Conservation (phyloP, 2,797 vertebrate genomes). For the Clarias laeviceps region DNA sequence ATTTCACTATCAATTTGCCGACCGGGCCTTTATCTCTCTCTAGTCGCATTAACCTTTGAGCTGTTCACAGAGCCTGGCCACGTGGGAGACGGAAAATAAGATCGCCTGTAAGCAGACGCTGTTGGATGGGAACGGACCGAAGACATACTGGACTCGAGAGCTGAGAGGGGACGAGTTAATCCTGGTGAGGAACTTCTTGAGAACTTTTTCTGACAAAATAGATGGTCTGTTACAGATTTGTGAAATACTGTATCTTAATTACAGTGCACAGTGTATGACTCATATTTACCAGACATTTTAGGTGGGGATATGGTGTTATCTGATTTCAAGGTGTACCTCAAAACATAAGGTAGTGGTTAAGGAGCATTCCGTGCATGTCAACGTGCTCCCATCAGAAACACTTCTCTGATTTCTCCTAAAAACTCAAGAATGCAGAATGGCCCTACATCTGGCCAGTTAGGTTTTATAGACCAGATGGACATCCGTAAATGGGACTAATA, state of each 20-base stretch:
- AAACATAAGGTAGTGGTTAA: conserved; percentile 52
- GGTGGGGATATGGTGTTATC: not conserved
- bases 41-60: conserved; percentile 12
- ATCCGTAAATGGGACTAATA: conserved; percentile 58
- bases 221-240: not conserved
- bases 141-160: conserved; percentile 95
- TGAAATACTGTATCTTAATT: not conserved
- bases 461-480: conserved; percentile 73
- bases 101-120: conserved; percentile 94
- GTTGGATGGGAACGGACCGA: conserved; percentile 86
- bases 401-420: conserved; percentile 41
- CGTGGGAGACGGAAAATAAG: conserved; percentile 95
- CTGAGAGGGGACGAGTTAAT: conserved; percentile 90
- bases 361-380: conserved; percentile 32
- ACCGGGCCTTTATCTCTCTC: conserved; percentile 7
- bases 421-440: conserved; percentile 36
- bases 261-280: not conserved
- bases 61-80: conserved; percentile 85
- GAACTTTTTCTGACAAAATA: not conserved
- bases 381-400: conserved; percentile 61
- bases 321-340: conserved; percentile 18
- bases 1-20: conserved; percentile 5
- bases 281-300: not conserved
- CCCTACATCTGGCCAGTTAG: conserved; percentile 66
- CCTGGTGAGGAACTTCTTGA: conserved; percentile 77